Base-by-base conservation (phyloP, 1,140 invertebrate species). In the Heliconius congener region DNA sequence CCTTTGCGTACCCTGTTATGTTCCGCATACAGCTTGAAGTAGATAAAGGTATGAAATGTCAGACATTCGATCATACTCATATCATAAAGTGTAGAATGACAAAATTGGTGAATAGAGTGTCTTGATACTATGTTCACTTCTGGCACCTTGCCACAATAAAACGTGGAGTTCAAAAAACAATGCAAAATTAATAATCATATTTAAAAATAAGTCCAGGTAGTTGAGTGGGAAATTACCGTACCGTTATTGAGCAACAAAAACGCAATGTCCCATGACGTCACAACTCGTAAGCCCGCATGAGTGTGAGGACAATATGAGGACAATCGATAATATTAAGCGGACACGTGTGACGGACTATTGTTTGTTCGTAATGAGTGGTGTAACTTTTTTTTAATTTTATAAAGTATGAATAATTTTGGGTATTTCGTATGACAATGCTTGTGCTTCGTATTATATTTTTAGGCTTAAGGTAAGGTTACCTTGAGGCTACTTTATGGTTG, bases 311-410 rank as follows among this genome's bases (percentile, higher is more conserved):
- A 86, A 85, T 88, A 82, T 90, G 83, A 90, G 87, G 87, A 87
- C 85, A 88, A 89, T 90, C 90, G 88, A 90, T 91, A 91, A 90
- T 88, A 83, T 84, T 87, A 85, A 86, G 84, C 85, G 83, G 82
- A 85, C 90, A 91, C 88, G 88, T 90, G 90, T 82, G 87, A 50
- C 74, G 46, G 75, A 5, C 74, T 39, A 81, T 81, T 74, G 74
- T 81, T 81, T 75, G 73, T 78, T 70, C 50, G 50, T 72, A 39
- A 42, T 66, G 60, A 71, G 39, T 66, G 60, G 3, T 5, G 1
- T 30, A 16, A 11, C 60, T 11, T 16, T 66, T 30, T 30, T 46
- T 16, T 46, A 46, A 46, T 46, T 46, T 46, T 46, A 46, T 46
- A 46, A 46, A 46, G 3, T 16, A 46, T 46, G 42, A 46, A 46